A percentile compares a stretch with the other conserved stretches of the same genome.
These are phyloP conservation scores for Marasmarcha lunaedactyla DNA, from an alignment of 2,888 invertebrate species.

Conservation along the genomic window DNA sequence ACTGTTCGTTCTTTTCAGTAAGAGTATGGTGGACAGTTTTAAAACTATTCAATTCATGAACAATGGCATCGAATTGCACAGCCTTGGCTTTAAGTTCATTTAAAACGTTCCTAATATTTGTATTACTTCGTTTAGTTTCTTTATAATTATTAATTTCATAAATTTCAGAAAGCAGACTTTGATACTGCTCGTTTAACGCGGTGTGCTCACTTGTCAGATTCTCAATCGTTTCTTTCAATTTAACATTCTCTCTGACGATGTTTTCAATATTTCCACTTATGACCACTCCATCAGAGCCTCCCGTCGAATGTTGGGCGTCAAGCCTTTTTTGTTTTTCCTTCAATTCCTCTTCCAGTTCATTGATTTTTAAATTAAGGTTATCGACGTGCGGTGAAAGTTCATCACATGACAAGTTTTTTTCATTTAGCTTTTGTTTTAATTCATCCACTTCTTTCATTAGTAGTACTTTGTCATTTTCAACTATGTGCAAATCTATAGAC, in stretches of 20 bases:
- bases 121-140: constrained; percentile 36
- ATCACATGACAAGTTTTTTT: too few relatives aligned
- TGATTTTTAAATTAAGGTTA: too few relatives aligned
- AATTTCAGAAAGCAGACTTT: too few relatives aligned
- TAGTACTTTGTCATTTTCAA: constrained; percentile 63
- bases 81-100: constrained; percentile 22
- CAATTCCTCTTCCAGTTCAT: constrained; percentile 34
- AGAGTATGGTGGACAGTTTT: constrained; percentile 14
- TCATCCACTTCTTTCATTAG: constrained; percentile 53
- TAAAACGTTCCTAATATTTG: constrained; percentile 23
- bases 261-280: constrained; percentile 51
- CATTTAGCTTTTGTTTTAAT: constrained; percentile 14
- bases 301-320: constrained; percentile 6
- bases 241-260: constrained; percentile 31
- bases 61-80: constrained; percentile 21
- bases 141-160: constrained; percentile 24
- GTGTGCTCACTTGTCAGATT: too few relatives aligned
- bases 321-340: constrained; percentile 37
- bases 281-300: constrained; percentile 42
- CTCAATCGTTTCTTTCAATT: constrained; percentile 28
- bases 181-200: too few relatives aligned
- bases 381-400: too few relatives aligned
- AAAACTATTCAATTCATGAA: constrained; percentile 34
- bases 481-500: constrained; percentile 60
- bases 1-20: too few relatives aligned